A percentile compares a stretch with the other conserved stretches of the same genome.
Evolutionary conservation across 2,888 invertebrate genomes (phyloP).

Genomic region (Liopterus haemorrhoidalis): DNA sequence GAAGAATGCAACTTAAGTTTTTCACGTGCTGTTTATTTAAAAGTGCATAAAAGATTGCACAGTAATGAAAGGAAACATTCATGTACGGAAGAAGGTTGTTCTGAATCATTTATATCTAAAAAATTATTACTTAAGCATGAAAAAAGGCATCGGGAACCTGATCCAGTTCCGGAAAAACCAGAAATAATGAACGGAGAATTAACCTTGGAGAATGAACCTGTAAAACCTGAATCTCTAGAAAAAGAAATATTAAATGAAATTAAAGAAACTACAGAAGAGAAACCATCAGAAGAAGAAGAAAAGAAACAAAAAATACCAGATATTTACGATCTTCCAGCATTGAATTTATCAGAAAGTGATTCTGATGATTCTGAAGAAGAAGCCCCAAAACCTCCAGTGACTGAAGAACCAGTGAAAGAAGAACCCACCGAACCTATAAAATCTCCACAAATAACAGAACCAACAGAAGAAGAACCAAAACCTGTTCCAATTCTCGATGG

Average conservation of each 20-base stretch:
- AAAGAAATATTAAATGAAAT: constrained; percentile 30
- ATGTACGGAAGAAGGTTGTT: constrained; percentile 66
- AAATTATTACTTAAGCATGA: constrained; percentile 70
- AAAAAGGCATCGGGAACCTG: constrained; percentile 53
- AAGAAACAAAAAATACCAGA: constrained; percentile 52
- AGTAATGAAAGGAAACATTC: constrained; percentile 62
- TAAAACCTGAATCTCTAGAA: constrained; percentile 34
- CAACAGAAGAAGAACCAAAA: constrained; percentile 45
- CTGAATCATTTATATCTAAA: constrained; percentile 73
- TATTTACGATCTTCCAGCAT: constrained; percentile 66
- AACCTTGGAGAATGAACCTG: constrained; percentile 26
- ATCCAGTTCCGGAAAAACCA: constrained; percentile 26
- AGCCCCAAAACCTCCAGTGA: constrained; percentile 33
- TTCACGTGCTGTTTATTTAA: constrained; percentile 68
- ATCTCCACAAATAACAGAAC: constrained; percentile 13
- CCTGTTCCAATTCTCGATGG: constrained; percentile 61
- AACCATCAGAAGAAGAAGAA: constrained; percentile 29
- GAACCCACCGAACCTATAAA: constrained; percentile 37
- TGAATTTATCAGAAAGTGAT: constrained; percentile 80
- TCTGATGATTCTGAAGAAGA: constrained; percentile 60
- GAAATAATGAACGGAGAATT: constrained; percentile 24
- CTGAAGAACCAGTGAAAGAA: constrained; percentile 14
- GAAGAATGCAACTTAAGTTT: constrained; percentile 75
- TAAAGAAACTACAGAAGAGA: constrained; percentile 43
- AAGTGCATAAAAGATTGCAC: constrained; percentile 80